Evolutionary conservation across 2,113 vertebrate species (phyloP).

Genomic region (Odocoileus hemionus): DNA sequence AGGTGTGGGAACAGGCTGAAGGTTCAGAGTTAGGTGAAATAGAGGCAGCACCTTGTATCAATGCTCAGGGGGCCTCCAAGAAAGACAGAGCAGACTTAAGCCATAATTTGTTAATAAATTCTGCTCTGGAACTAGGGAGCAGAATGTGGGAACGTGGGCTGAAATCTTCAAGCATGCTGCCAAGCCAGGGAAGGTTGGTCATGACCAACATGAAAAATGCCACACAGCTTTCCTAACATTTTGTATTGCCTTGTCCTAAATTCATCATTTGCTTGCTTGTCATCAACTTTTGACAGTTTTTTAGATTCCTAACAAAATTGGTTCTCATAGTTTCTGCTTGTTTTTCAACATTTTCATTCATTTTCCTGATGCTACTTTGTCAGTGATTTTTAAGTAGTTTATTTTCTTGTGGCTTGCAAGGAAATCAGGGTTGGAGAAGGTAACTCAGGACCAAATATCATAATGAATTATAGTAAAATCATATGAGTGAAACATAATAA

Average conservation of each 20-base stretch:
- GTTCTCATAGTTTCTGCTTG: not conserved
- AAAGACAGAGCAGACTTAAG: not conserved
- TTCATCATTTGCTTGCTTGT: not conserved
- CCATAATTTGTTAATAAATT: not conserved
- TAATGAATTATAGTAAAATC: not conserved
- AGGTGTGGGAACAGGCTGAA: not conserved
- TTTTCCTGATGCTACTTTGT: not conserved
- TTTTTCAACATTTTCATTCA: not conserved
- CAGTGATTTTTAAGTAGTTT: not conserved
- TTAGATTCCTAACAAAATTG: not conserved
- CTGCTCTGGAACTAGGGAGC: not conserved
- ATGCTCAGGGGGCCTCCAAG: not conserved
- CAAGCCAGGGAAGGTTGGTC: rapidly evolving
- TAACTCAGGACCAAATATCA: not conserved
- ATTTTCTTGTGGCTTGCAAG: not conserved
- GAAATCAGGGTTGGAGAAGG: not conserved
- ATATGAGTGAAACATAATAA: not conserved
- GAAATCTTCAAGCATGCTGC: not conserved
- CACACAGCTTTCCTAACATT: not conserved
- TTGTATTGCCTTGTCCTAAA: not conserved
- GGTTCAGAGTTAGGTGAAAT: not conserved
- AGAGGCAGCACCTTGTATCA: not conserved
- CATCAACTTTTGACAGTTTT: not conserved
- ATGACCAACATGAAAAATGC: not conserved
- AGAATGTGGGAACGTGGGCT: not conserved